These are phyloP conservation scores for Neogobius melanostomus DNA, from an alignment of 2,113 vertebrate species.

Conservation along the genomic window DNA sequence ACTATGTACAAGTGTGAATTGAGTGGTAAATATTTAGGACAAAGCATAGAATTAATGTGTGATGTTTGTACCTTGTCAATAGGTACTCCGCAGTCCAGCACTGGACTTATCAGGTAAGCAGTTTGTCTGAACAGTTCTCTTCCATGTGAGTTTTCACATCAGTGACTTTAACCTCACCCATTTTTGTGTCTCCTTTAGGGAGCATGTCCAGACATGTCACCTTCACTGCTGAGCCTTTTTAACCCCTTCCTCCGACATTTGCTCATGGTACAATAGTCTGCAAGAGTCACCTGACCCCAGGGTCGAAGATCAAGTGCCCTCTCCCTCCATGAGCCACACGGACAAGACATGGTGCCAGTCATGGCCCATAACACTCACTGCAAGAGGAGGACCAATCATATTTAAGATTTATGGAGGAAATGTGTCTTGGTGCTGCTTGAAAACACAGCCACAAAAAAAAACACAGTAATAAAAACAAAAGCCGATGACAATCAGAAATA, in stretches of 20 bases:
- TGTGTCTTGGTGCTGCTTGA: no score
- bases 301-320: constrained; percentile 70
- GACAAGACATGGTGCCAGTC: constrained; percentile 56
- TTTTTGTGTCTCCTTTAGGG: constrained; percentile 53
- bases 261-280: constrained; percentile 56
- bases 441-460: no score
- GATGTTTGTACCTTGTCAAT: not conserved
- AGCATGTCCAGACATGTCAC: constrained; percentile 72
- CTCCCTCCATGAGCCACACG: constrained; percentile 45
- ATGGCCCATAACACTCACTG: constrained; percentile 24
- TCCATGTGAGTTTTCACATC: constrained; percentile 44
- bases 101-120: constrained; percentile 28
- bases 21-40: no score
- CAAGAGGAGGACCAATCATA: constrained; percentile 35
- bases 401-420: not conserved
- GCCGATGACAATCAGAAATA: no score
- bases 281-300: constrained; percentile 68
- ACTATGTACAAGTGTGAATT: no score
- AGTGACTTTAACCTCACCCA: constrained; percentile 55
- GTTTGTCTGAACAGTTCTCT: constrained; percentile 26
- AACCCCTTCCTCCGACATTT: constrained; percentile 65
- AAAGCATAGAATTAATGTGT: not conserved
- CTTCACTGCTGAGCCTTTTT: constrained; percentile 62
- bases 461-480: no score
- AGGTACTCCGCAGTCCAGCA: no score